Evolutionary conservation across 1,140 invertebrate genomes (phyloP), one percentile per base, ranked within the genome.

Genomic region (Aphaenogaster rudis): DNA sequence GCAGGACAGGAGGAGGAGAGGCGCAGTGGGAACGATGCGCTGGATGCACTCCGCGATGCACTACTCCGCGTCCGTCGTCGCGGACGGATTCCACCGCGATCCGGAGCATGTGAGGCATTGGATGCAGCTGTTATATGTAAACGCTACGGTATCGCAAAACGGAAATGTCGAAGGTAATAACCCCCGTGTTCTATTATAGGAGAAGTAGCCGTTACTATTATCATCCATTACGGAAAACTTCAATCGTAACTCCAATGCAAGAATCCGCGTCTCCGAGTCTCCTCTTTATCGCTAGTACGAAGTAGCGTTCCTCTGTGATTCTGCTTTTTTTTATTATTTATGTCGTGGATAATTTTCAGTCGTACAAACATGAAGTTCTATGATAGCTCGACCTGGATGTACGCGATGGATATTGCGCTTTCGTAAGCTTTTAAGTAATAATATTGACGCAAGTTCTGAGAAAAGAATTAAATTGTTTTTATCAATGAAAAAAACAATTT

Each of bases 1-100:
- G 80, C 87, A 39, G 67, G 74, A 71, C 11, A 17, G 33, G 2
- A 1, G 59, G 39, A n/a, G 59, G 42, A 36, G 36, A 39, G 39
- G 45, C n/a, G 39, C 74, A 21, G 48, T 77, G 74, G 82, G 71
- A 86, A 77, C 74, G 82, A 78, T 86, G 74, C 74, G 74, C 82
- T 86, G 76, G 74, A 86, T 86, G 82, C 82, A 79, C 82, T 84
- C 69, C 54, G 54, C 80, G 69, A 76, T 84, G 80, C 80, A 84
- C 80, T 74, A 61, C 69, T 74, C 79, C 52, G 66, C 80, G 52
- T 61, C 69, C 80, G 69, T 84, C 80, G 54, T 61, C 69, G 80
- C 28, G 69, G 69, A 84, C 67, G 80, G 64, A 84, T 84, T 84
- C 80, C 80, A 76, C 54, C 6, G 69, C 69, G 71, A 74, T 84